phyloP scores from a whole-genome alignment of 2,113 vertebrate genomes.

The Hyla sarda region DNA sequence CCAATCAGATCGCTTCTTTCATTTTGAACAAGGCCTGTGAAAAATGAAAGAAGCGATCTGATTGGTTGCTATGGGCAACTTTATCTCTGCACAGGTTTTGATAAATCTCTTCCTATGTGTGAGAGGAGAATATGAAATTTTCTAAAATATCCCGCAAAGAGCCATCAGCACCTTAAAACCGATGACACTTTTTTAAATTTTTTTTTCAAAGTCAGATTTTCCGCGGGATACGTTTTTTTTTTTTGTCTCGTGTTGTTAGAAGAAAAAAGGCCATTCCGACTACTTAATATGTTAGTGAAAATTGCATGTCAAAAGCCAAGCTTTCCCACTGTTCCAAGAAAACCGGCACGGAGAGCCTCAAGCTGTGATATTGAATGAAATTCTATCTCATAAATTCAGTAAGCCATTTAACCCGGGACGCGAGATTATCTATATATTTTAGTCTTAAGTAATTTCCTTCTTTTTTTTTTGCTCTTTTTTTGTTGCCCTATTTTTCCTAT shows the following conservation, averaged over 20 bases:
- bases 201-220: background rate
- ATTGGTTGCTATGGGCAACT: no score
- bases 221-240: background rate
- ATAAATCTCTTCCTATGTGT: no score
- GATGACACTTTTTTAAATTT: background rate
- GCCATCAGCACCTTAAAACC: background rate
- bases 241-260: slow-evolving; percentile 22
- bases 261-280: slow-evolving; percentile 54
- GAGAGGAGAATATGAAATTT: no score
- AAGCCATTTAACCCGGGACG: slow-evolving; percentile 60
- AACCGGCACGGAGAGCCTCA: slow-evolving; percentile 60
- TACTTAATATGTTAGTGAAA: slow-evolving; percentile 60
- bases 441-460: slow-evolving; percentile 66
- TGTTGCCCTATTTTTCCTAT: slow-evolving; percentile 45
- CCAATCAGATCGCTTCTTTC: no score
- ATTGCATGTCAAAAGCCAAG: slow-evolving; percentile 62
- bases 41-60: no score
- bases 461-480: no score
- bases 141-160: background rate
- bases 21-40: no score
- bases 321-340: slow-evolving; percentile 55
- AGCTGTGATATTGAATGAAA: slow-evolving; percentile 61
- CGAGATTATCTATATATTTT: slow-evolving; percentile 64
- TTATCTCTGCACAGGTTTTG: no score
- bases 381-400: slow-evolving; percentile 61